Conservation (phyloP, 2,797 vertebrate genomes). For the Mormyrops boulengeri region DNA sequence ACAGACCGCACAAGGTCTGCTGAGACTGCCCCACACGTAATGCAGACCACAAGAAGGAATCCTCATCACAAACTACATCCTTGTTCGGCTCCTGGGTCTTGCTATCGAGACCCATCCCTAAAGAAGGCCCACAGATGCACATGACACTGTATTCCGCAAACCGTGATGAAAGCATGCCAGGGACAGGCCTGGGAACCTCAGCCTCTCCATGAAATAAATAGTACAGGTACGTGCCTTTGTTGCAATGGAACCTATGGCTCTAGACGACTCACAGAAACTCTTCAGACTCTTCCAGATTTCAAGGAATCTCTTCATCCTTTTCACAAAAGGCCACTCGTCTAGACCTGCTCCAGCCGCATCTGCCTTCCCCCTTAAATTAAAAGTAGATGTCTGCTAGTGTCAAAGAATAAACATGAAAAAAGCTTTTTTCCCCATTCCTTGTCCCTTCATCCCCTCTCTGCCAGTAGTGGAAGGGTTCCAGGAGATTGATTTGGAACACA, state of each 20-base stretch:
- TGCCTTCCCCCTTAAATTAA: neutral
- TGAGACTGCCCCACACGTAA: neutral
- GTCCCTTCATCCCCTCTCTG: neutral
- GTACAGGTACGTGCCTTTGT: neutral
- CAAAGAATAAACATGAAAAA: neutral
- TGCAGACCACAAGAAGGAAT: neutral
- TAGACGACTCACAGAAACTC: neutral
- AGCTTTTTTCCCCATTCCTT: neutral
- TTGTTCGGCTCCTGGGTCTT: neutral
- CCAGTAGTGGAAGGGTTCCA: neutral
- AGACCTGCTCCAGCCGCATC: neutral
- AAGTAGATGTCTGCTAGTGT: neutral
- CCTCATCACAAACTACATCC: neutral
- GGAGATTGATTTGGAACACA: slow-evolving; percentile 8
- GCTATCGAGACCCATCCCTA: no score
- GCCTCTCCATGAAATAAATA: neutral
- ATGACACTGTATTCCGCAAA: neutral
- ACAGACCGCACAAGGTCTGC: neutral
- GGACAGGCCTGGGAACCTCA: neutral
- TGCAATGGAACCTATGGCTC: neutral
- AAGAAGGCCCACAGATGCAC: neutral
- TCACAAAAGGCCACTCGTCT: neutral
- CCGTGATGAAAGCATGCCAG: neutral
- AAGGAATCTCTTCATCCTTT: neutral
- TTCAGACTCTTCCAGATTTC: neutral